These are phyloP conservation scores for Parascotia fuliginaria DNA, from an alignment of 2,888 invertebrate species.

Conservation along the genomic window DNA sequence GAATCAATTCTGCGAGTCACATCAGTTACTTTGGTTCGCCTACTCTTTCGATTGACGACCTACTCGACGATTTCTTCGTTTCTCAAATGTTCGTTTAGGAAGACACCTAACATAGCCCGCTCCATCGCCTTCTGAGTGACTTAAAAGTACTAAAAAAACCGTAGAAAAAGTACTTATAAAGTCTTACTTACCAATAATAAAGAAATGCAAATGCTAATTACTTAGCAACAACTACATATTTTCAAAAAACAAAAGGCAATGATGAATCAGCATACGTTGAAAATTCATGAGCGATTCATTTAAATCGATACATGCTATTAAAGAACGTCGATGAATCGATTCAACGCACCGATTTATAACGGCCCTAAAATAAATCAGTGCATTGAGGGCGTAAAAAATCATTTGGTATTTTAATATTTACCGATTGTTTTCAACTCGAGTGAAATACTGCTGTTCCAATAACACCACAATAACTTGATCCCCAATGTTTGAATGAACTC, in stretches of 20 bases:
- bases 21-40: too few species aligned
- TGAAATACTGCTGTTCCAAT: constrained; percentile 56
- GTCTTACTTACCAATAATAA: background rate
- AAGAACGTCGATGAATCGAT: constrained; percentile 42
- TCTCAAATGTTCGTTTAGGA: too few species aligned
- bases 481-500: constrained; percentile 5
- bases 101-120: too few species aligned
- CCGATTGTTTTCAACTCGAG: constrained; percentile 64
- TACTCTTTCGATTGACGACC: too few species aligned
- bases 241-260: constrained; percentile 33
- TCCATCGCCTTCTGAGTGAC: too few species aligned
- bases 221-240: constrained; percentile 1
- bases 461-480: constrained; percentile 44
- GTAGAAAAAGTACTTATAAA: too few species aligned
- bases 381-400: constrained; percentile 58
- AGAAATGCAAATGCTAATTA: constrained; percentile 10
- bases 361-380: constrained; percentile 57
- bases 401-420: constrained; percentile 62
- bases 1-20: too few species aligned
- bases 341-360: constrained; percentile 50
- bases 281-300: constrained; percentile 39
- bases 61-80: too few species aligned
- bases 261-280: constrained; percentile 34
- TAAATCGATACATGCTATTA: constrained; percentile 48
- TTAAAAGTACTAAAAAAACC: too few species aligned